Evolutionary conservation across 2,797 vertebrate species (phyloP).

Genomic region (Streptopelia turtur): DNA sequence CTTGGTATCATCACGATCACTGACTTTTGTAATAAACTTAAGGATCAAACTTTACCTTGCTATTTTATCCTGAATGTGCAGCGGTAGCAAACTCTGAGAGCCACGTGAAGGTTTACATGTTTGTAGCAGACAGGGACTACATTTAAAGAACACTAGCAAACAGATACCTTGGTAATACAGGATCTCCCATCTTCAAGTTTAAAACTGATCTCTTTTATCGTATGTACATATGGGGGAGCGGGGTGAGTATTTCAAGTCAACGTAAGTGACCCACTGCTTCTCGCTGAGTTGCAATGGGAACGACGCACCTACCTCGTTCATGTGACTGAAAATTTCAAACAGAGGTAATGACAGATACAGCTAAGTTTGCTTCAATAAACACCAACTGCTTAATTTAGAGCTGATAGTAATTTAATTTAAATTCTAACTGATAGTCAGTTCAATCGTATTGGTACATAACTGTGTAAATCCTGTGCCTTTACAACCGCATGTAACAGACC

Average conservation of each 20-base stretch:
- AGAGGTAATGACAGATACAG: neutral
- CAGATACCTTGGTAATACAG: neutral
- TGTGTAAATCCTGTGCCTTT: neutral
- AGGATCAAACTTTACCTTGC: neutral
- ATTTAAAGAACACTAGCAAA: neutral
- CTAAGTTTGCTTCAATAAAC: neutral
- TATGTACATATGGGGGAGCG: accelerated
- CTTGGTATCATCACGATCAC: accelerated
- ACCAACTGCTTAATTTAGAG: neutral
- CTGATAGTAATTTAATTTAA: neutral
- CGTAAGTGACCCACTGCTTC: neutral
- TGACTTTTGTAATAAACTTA: neutral
- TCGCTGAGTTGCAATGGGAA: neutral
- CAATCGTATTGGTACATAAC: neutral
- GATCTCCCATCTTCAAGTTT: neutral
- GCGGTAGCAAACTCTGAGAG: neutral
- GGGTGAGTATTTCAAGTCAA: neutral
- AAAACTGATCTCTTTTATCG: neutral
- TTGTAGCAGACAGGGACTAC: neutral
- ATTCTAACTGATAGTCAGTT: neutral
- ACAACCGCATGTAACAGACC: neutral
- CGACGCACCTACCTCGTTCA: accelerated
- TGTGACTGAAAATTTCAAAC: neutral
- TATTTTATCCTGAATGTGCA: accelerated
- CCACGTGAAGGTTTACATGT: accelerated